These are phyloP conservation scores for Carposina sasakii DNA, from an alignment of 1,140 invertebrate species.

Conservation along the genomic window DNA sequence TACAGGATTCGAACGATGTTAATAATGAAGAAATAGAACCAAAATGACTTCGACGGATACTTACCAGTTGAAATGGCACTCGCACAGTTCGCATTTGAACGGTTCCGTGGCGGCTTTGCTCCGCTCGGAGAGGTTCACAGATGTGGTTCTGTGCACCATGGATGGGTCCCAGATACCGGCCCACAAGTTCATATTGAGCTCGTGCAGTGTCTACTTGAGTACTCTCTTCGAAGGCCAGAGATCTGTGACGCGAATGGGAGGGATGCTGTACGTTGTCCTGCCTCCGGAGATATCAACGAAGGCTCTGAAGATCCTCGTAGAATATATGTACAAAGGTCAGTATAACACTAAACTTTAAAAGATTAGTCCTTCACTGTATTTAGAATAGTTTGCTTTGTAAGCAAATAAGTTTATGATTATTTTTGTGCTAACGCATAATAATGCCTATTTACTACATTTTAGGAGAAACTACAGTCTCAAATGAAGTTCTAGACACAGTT, in stretches of 20 bases:
- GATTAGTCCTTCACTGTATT: too few relatives aligned
- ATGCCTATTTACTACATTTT: slow-evolving; percentile 20
- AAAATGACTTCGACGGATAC: slow-evolving; percentile 77
- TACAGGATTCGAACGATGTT: background rate
- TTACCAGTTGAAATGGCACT: slow-evolving; percentile 91
- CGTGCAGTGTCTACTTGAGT: slow-evolving; percentile 78
- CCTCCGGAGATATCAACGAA: slow-evolving; percentile 86
- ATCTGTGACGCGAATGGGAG: slow-evolving; percentile 67
- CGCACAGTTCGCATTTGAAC: slow-evolving; percentile 85
- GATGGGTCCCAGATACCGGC: slow-evolving; percentile 87
- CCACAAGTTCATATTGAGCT: slow-evolving; percentile 89
- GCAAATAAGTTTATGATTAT: too few relatives aligned
- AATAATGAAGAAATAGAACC: slow-evolving; percentile 5
- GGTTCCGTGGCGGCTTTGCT: slow-evolving; percentile 85
- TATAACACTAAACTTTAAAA: slow-evolving; percentile 5
- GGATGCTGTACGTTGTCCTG: slow-evolving; percentile 82
- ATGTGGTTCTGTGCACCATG: slow-evolving; percentile 86
- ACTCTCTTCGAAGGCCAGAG: slow-evolving; percentile 72
- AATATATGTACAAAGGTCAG: slow-evolving; percentile 85
- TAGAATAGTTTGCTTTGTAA: too few relatives aligned
- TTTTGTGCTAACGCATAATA: too few relatives aligned
- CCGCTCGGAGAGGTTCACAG: slow-evolving; percentile 86
- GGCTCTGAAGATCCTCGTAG: slow-evolving; percentile 85
- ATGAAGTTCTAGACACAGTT: slow-evolving; percentile 85
- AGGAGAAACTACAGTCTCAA: slow-evolving; percentile 88